Evolutionary conservation across 2,888 invertebrate genomes (phyloP).

Genomic region (Hanleya hanleyi): DNA sequence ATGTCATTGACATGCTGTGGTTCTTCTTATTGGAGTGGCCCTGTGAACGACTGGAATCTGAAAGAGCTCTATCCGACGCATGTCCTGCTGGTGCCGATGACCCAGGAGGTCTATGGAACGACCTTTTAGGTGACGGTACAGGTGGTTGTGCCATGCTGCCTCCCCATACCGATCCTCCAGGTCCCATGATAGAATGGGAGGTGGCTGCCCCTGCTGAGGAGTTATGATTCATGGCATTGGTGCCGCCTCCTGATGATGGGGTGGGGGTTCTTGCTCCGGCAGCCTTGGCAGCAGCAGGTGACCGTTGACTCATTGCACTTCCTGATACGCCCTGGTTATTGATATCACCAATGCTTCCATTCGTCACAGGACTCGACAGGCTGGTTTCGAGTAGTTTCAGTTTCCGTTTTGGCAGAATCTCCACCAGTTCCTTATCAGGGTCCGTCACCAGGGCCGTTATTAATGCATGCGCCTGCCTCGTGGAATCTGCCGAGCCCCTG

Average conservation of each 20-base stretch:
- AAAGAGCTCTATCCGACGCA: not conserved
- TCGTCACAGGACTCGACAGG: not conserved
- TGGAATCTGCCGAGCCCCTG: slow-evolving; percentile 92
- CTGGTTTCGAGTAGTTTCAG: slow-evolving; percentile 13
- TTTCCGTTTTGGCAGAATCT: slow-evolving; percentile 52
- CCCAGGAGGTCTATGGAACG: not conserved
- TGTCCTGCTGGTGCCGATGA: not conserved
- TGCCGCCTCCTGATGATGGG: not conserved
- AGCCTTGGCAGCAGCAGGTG: not conserved
- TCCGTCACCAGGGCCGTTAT: slow-evolving; percentile 95
- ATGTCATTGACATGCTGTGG: slow-evolving; percentile 33
- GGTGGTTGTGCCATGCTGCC: not conserved
- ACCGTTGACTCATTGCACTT: not conserved
- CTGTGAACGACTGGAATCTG: slow-evolving; percentile 62
- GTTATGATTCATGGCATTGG: not conserved
- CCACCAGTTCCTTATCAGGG: slow-evolving; percentile 80
- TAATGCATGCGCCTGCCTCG: slow-evolving; percentile 91
- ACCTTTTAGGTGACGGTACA: not conserved
- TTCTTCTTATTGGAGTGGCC: slow-evolving; percentile 59
- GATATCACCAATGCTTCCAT: not conserved
- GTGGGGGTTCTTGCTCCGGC: not conserved
- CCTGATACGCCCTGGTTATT: not conserved
- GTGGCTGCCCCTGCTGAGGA: not conserved
- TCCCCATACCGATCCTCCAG: slow-evolving; percentile 1
- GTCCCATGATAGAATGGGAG: not conserved